A percentile compares a stretch with the other conserved stretches of the same genome.
Evolutionary conservation across 2,113 vertebrate genomes (phyloP).

Genomic region (Sander vitreus): DNA sequence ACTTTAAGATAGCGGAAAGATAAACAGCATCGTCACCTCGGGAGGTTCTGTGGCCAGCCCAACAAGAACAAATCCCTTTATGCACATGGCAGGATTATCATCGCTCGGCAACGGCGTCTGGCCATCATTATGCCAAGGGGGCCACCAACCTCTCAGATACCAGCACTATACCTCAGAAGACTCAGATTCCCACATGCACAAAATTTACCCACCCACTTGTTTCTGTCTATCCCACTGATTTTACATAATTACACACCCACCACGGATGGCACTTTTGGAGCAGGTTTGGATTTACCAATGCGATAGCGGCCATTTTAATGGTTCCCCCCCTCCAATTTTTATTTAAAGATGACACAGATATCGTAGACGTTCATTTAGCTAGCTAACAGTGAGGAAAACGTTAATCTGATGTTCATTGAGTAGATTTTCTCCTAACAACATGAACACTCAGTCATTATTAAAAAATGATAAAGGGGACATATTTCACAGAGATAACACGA

Average conservation of each 20-base stretch:
- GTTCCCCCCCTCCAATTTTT: constrained; percentile 36
- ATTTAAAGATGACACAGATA: constrained; percentile 67
- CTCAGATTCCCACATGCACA: constrained; percentile 42
- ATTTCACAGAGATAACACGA: constrained; percentile 80
- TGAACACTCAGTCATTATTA: constrained; percentile 78
- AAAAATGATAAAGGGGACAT: constrained; percentile 80
- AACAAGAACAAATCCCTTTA: constrained; percentile 80
- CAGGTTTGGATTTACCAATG: constrained; percentile 46
- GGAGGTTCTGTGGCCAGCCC: constrained; percentile 68
- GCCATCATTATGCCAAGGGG: constrained; percentile 60
- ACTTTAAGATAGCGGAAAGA: constrained; percentile 76
- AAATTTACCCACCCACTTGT: constrained; percentile 52
- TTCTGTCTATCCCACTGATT: constrained; percentile 61
- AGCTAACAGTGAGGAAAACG: constrained; percentile 67
- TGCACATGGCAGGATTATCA: constrained; percentile 76
- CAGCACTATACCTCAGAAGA: constrained; percentile 28
- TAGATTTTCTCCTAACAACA: constrained; percentile 72
- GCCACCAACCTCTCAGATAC: constrained; percentile 59
- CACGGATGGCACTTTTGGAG: constrained; percentile 38
- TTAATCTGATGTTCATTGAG: constrained; percentile 73
- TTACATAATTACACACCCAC: constrained; percentile 61
- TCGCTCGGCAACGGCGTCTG: constrained; percentile 55
- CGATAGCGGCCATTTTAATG: constrained; percentile 65
- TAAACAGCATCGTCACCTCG: constrained; percentile 77
- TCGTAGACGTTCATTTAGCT: constrained; percentile 63